Evolutionary conservation across 2,797 vertebrate genomes (phyloP).

Genomic region (Spea hammondii): DNA sequence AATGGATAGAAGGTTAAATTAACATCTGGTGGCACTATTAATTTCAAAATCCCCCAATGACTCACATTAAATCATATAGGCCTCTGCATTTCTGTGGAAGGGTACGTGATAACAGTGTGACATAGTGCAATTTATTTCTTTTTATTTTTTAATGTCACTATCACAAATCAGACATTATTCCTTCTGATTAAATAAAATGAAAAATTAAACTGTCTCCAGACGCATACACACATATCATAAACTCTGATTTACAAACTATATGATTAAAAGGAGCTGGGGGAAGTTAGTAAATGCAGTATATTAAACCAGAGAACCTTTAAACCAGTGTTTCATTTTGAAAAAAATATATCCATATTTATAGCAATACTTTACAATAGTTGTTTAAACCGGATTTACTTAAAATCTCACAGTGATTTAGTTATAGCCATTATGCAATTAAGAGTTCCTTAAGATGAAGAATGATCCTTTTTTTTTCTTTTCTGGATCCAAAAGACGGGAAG

Average conservation of each 20-base stretch:
- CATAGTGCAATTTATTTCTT: no score
- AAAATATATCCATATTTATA: slow-evolving; percentile 16
- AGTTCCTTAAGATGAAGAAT: slow-evolving; percentile 1
- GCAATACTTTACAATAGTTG: slow-evolving; percentile 6
- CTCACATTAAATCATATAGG: slow-evolving; percentile 22
- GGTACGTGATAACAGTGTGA: slow-evolving; percentile 17
- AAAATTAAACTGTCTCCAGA: slow-evolving; percentile 31
- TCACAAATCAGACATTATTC: slow-evolving; percentile 44
- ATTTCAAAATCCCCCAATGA: not conserved
- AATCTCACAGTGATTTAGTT: not conserved
- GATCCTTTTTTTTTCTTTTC: not conserved
- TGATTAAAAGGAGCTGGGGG: slow-evolving; percentile 34
- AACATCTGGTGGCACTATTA: not conserved
- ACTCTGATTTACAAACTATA: slow-evolving; percentile 35
- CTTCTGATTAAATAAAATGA: slow-evolving; percentile 15
- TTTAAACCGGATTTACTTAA: slow-evolving; percentile 5
- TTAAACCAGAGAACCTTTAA: slow-evolving; percentile 24
- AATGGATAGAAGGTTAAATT: not conserved
- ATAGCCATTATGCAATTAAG: slow-evolving; percentile 11
- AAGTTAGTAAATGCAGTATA: slow-evolving; percentile 17
- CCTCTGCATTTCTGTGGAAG: slow-evolving; percentile 8
- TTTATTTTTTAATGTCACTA: not conserved
- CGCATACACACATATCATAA: slow-evolving; percentile 16
- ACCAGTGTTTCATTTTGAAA: slow-evolving; percentile 30
- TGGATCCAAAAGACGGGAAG: not conserved